Evolutionary conservation across 2,113 vertebrate species (phyloP).

Genomic region (Motacilla alba): DNA sequence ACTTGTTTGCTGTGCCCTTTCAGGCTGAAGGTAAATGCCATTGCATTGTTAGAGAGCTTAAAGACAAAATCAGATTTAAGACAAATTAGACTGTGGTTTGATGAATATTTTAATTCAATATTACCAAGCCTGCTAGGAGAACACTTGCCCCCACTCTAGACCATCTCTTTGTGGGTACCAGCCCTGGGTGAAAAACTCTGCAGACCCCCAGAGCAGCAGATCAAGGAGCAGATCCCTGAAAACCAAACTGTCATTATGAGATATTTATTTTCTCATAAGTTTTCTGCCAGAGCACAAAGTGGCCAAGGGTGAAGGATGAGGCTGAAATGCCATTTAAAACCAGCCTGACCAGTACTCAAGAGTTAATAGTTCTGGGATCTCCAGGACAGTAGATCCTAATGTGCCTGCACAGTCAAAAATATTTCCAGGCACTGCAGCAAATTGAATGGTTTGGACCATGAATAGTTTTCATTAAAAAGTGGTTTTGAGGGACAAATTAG

Average conservation of each 20-base stretch:
- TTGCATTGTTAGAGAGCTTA: neutral
- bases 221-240: neutral
- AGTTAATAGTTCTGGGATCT: neutral
- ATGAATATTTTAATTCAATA: neutral
- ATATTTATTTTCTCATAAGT: neutral
- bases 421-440: neutral
- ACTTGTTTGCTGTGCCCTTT: neutral
- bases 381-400: neutral
- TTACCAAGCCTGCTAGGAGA: neutral
- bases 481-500: neutral
- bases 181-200: neutral
- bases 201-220: neutral
- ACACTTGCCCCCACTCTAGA: neutral
- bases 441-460: neutral
- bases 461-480: neutral
- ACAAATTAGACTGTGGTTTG: neutral
- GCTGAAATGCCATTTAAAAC: neutral
- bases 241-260: neutral
- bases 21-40: neutral
- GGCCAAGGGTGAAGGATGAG: neutral
- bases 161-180: neutral
- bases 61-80: neutral
- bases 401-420: neutral
- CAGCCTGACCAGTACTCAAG: neutral
- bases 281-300: neutral